Base-by-base conservation (phyloP, 2,888 invertebrate genomes). In the Carcina quercana region DNA sequence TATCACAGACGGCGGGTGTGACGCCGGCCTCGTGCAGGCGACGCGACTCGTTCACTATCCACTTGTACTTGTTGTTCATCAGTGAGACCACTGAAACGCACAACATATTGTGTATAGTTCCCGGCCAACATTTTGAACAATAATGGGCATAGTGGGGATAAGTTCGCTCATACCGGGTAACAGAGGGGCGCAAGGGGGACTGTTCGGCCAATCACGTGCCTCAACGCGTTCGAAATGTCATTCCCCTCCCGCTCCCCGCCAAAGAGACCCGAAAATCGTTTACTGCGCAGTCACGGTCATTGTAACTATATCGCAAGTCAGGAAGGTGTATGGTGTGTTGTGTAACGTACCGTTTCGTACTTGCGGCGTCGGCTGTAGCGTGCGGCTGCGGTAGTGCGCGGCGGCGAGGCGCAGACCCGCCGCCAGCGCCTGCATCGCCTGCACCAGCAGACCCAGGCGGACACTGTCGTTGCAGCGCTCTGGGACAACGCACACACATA, bases 331-430 rank as follows among this genome's bases (percentile, higher is more conserved):
- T 14, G 25, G n/a, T 27, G 32, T 24, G 15, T 22, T 10, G 13
- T 25, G 29, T 28, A n/a, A 50, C 80, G 63, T 66, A 96, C 96
- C 95, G 71, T 89, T 91, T 78, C 95, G 94, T 15, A 98, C 97
- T 47, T 93, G 93, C 44, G 92, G 89, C 34, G 97, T 97, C 35
- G 97, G 95, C 66, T 96, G 93, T 42, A 99, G 87, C 57, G 92
- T 89, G 35, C 94, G 93, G 34, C 87, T 86, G 61, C 92, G 91
- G 52, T 97, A 86, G 73, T 97, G 94, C 57, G 92, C 91, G 15
- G 93, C 92, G 15, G 97, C 97, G 45, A 96, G 87, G 39, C 93
- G 91, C 54, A 98, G 87, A 1, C 97, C 97, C n/a, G 97, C 96
- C 47, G 96, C 94, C 38, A 99, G 87, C 78, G 98, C 88, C 65